Evolutionary conservation across 1,140 invertebrate species (phyloP), one percentile per base, ranked within the genome.

Genomic region (Orius insidiosus): DNA sequence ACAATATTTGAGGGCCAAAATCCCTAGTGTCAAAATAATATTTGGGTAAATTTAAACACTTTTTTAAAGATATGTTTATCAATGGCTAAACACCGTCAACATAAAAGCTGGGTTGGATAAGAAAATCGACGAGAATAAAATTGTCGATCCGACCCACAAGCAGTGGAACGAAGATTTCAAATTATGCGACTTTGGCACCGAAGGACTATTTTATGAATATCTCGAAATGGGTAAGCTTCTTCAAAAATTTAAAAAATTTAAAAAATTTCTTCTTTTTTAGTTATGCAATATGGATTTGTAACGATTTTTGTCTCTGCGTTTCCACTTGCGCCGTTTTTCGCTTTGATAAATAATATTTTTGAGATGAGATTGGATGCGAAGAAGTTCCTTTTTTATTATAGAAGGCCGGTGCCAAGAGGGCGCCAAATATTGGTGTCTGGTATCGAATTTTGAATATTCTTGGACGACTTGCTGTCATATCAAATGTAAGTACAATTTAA

Each of bases 191-290:
- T 94, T 89, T 70, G 85, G 85, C 14, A 74, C 87, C 39, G 75
- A 86, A 61, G 86, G 88, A 55, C 68, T 97, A 9, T 97, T 97
- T 64, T 85, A 86, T 3, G 94, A 98, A 66, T 97, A 97, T 65
- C 67, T 98, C 41, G 93, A 97, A 74, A 96, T 97, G 88, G 81
- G 85, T 88, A 69, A 66, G 63, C 38, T 41, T 15, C 9, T 11
- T n/a, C 10, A 5, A 41, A 41, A 19, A 5, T 36, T 36, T 36
- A n/a, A n/a, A n/a, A n/a, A n/a, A n/a, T n/a, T n/a, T n/a, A n/a
- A n/a, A n/a, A n/a, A n/a, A 15, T 18, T 45, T 36, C 30, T 13
- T 5, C 8, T 35, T 15, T 11, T 63, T 8, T 55, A 80, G 81
- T 87, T n/a, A 64, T 89, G 13, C 85, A 90, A 59, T 89, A 87